phyloP scores from a whole-genome alignment of 2,113 vertebrate genomes.

The Sinocyclocheilus rhinocerous region DNA sequence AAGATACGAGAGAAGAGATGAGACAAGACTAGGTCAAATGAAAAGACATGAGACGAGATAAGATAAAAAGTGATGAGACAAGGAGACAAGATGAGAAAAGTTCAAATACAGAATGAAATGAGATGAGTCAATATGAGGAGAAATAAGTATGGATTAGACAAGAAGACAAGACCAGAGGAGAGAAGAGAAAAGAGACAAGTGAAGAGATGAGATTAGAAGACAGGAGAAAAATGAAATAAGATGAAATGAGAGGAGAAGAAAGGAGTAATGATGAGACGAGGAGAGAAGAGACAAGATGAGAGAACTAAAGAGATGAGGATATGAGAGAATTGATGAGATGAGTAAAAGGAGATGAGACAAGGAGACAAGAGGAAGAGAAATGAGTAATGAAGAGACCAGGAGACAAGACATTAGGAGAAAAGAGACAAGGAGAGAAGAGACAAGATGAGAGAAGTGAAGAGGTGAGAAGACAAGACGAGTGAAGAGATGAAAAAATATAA shows the following conservation, averaged over 20 bases:
- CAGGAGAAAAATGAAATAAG: background rate
- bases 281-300: too few species aligned
- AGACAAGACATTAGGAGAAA: background rate
- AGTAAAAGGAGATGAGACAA: background rate
- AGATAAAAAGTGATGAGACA: background rate
- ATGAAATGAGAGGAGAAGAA: background rate
- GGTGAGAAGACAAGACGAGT: background rate
- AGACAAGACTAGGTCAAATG: background rate
- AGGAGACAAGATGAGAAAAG: background rate
- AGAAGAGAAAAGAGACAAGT: background rate
- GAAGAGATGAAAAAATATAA: background rate
- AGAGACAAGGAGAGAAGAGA: background rate
- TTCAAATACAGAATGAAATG: background rate
- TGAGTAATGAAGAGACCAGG: background rate
- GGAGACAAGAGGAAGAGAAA: background rate
- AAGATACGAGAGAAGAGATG: background rate
- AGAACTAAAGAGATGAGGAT: background rate
- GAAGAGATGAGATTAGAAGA: background rate
- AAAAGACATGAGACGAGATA: background rate
- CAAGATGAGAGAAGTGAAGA: background rate
- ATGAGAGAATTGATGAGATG: background rate
- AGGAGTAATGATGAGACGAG: background rate
- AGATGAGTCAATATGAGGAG: background rate
- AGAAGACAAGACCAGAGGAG: background rate
- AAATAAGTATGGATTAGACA: background rate